Evolutionary conservation across 2,113 vertebrate species (phyloP).

Genomic region (Lipophrys pholis): DNA sequence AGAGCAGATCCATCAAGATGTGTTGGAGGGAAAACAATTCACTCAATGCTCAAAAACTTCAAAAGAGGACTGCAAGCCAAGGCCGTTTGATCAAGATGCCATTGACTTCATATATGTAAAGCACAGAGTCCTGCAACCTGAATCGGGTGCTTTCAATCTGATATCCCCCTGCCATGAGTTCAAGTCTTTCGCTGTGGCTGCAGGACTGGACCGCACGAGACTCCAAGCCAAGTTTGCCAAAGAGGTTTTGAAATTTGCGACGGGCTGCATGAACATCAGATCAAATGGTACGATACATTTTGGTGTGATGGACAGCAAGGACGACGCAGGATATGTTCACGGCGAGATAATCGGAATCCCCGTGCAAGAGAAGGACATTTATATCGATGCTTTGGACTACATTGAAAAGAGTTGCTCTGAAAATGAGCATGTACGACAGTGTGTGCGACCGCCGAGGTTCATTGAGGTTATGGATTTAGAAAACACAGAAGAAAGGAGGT

Average conservation of each 20-base stretch:
- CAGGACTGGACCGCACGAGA: constrained; percentile 72
- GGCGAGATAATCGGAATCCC: constrained; percentile 84
- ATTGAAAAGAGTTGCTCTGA: constrained; percentile 78
- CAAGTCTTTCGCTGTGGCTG: constrained; percentile 82
- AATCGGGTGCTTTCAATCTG: constrained; percentile 83
- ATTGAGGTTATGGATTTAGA: constrained; percentile 80
- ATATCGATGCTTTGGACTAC: constrained; percentile 80
- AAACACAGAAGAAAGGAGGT: constrained; percentile 75
- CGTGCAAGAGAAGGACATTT: constrained; percentile 77
- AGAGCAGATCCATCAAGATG: not conserved
- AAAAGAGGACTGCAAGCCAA: constrained; percentile 75
- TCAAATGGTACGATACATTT: constrained; percentile 90
- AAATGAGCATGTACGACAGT: constrained; percentile 75
- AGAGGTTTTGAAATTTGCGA: constrained; percentile 85
- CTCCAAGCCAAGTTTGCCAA: constrained; percentile 84
- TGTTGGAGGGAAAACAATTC: constrained; percentile 1
- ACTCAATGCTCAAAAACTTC: not conserved
- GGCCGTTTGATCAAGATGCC: constrained; percentile 78
- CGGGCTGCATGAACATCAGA: constrained; percentile 87
- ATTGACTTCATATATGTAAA: constrained; percentile 81
- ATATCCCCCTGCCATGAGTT: constrained; percentile 87
- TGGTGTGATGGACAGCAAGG: constrained; percentile 84
- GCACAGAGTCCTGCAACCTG: constrained; percentile 82
- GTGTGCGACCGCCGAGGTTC: constrained; percentile 85
- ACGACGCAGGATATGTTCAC: constrained; percentile 68